phyloP scores from a whole-genome alignment of 2,888 invertebrate genomes.

The Rhagonycha fulva region DNA sequence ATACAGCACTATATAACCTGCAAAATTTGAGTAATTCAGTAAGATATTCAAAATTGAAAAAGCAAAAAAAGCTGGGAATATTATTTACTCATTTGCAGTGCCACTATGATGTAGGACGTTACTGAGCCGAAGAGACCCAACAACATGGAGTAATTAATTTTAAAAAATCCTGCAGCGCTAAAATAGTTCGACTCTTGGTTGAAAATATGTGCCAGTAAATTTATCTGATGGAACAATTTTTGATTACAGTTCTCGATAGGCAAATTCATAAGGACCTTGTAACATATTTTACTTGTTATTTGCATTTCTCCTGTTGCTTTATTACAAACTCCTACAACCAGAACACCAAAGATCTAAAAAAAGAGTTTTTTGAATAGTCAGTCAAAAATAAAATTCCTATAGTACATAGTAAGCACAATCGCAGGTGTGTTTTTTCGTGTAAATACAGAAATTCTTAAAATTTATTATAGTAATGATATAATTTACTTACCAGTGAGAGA shows the following conservation, averaged over 20 bases:
- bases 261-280: conserved; percentile 31
- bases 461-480: too few relatives aligned
- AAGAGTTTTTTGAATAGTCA: too few relatives aligned
- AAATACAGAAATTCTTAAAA: too few relatives aligned
- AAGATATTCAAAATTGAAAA: background rate
- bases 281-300: conserved; percentile 30
- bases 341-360: conserved; percentile 29
- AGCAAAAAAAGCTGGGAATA: background rate
- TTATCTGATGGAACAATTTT: conserved; percentile 12
- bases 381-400: too few relatives aligned
- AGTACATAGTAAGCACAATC: too few relatives aligned
- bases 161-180: conserved; percentile 31
- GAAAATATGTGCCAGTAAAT: conserved; percentile 20
- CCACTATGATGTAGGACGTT: conserved; percentile 30
- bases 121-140: conserved; percentile 28
- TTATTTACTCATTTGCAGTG: conserved; percentile 26
- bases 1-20: too few relatives aligned
- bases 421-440: too few relatives aligned
- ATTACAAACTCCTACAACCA: conserved; percentile 32
- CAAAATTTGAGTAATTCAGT: too few relatives aligned
- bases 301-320: conserved; percentile 31
- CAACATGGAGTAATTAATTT: conserved; percentile 25
- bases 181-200: conserved; percentile 13
- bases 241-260: conserved; percentile 1
- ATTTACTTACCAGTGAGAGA: background rate